Evolutionary conservation across 2,113 vertebrate species (phyloP), one percentile per base, ranked within the genome.

Genomic region (Epinephelus fuscoguttatus): DNA sequence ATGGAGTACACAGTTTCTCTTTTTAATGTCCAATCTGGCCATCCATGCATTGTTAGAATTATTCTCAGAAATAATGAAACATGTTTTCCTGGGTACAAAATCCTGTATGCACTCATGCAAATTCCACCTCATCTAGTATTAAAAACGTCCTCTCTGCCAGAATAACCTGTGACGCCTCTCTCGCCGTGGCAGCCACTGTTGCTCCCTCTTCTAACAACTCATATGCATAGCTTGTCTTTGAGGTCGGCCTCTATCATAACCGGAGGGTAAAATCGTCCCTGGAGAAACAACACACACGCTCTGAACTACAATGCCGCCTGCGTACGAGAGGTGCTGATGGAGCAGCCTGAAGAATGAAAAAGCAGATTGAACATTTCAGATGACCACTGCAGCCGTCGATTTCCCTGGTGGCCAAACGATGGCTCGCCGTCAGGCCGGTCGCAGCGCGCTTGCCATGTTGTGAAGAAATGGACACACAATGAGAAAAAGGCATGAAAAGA

Each of bases 361-460:
- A 76, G 79, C 69, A 66, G 70, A 84, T 60, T 23, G 25, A 59
- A 56, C 45, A 57, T 70, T 69, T 71, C 49, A 91, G 80, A 89
- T 75, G 78, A 83, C 84, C 75, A 80, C 72, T 55, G 70, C 49
- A 80, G 74, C 88, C 84, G 61, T 71, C 85, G 88, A 23, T 80
- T 82, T 86, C 81, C 89, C 73, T n/a, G 2, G 49, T 25, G 85
- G 80, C 81, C 70, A 66, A 85, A 75, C 71, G 72, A 92, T 84
- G 69, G 75, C 57, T 68, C 62, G 40, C 6, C 4, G 30, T 77
- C 67, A 69, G 30, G 59, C 33, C 23, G n/a, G 50, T 18, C 55
- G 42, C 21, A 19, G 42, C 17, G 30, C 27, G 19, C 49, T 33
- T 50, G 0, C 21, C 10, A 18, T 6, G 11, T 18, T 52, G 49